Conservation (phyloP, 2,888 invertebrate genomes). For the Cataglyphis altisquamis region DNA sequence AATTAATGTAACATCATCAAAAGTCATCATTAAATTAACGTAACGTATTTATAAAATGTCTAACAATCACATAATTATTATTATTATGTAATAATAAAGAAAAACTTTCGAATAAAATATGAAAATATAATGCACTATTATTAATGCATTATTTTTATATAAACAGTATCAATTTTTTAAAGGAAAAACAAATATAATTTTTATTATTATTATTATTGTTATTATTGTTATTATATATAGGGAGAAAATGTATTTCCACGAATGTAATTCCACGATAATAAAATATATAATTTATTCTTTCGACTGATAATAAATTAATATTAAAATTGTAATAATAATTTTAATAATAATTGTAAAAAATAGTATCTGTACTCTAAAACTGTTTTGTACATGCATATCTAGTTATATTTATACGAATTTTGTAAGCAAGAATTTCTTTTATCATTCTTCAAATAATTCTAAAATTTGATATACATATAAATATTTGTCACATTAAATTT, state of each 20-base stretch:
- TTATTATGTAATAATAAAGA: neutral
- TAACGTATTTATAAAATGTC: neutral
- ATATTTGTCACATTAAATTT: conserved; percentile 15
- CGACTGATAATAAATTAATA: neutral
- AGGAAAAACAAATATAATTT: neutral
- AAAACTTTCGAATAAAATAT: neutral
- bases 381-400: neutral
- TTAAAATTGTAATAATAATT: neutral
- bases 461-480: neutral
- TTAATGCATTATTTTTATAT: neutral
- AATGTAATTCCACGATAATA: neutral
- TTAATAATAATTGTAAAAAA: conserved; percentile 7
- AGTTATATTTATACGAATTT: neutral
- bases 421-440: neutral
- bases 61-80: neutral
- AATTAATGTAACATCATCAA: neutral
- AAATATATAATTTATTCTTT: neutral
- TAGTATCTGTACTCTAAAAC: neutral
- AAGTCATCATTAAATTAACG: neutral
- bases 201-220: no score
- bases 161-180: neutral
- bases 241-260: neutral
- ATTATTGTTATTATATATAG: neutral
- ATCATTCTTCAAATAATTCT: neutral
- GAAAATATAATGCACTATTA: neutral